Percentiles rank a stretch among this genome's conserved stretches.
Evolutionary conservation across 1,140 invertebrate genomes (phyloP).

Genomic region (Polyergus mexicanus): DNA sequence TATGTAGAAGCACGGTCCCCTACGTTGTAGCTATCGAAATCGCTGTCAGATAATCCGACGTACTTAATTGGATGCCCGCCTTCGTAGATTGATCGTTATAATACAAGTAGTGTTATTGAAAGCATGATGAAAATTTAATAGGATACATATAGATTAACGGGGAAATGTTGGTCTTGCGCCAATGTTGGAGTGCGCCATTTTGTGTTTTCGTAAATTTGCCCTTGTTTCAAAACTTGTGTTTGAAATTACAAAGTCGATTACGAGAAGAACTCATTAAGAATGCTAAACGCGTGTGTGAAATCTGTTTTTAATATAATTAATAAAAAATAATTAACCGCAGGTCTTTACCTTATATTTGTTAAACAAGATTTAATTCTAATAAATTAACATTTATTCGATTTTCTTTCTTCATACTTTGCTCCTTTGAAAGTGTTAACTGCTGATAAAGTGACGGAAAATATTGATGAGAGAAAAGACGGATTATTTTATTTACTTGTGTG

Average conservation of each 20-base stretch:
- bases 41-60: constrained; percentile 49
- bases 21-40: constrained; percentile 7
- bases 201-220: not conserved
- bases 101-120: constrained; percentile 63
- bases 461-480: not conserved
- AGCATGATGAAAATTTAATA: constrained; percentile 61
- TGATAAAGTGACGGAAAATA: not conserved
- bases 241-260: constrained; percentile 27
- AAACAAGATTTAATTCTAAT: not conserved
- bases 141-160: constrained; percentile 36
- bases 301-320: not conserved
- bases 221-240: not conserved
- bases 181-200: not conserved
- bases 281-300: not conserved
- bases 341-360: not conserved
- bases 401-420: not conserved
- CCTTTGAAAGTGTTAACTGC: not conserved
- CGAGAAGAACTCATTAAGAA: not conserved
- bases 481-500: constrained; percentile 55
- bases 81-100: constrained; percentile 57
- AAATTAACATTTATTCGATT: too few species aligned
- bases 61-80: constrained; percentile 45
- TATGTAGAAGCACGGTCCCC: not conserved
- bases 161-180: constrained; percentile 36
- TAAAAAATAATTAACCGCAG: not conserved